Percentiles rank a stretch among this genome's conserved stretches.
Conservation (phyloP, 92 coral and sea anemone genomes). For the Porites evermanni region DNA sequence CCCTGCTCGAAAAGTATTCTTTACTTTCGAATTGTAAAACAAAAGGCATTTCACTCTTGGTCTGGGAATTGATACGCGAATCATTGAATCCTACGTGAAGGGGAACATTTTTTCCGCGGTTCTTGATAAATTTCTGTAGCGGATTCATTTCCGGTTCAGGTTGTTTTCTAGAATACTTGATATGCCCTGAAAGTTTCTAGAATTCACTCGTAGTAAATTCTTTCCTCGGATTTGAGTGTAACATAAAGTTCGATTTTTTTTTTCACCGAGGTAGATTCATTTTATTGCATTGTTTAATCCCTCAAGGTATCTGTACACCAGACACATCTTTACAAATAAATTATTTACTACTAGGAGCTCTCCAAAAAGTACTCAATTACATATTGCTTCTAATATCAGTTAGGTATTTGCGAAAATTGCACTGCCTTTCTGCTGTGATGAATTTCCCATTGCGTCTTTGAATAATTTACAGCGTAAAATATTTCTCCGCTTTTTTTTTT, state of each 20-base stretch:
- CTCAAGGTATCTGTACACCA: not conserved
- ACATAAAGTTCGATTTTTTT: not conserved
- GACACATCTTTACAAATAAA: conserved; percentile 15
- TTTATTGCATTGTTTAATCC: conserved; percentile 12
- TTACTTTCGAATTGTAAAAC: conserved; percentile 10
- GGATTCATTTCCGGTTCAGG: conserved; percentile 35
- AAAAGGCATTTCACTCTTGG: not conserved
- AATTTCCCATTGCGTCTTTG: not conserved
- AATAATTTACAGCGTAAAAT: too few species aligned
- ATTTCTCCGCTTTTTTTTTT: not conserved
- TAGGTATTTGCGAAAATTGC: not conserved
- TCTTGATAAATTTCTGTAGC: not conserved
- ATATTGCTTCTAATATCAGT: not conserved
- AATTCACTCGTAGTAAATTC: not conserved
- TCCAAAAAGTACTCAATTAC: not conserved
- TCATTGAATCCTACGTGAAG: too few species aligned
- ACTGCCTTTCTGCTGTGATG: not conserved
- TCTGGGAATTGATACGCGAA: not conserved
- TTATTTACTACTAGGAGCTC: conserved; percentile 9
- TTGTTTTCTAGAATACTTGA: not conserved
- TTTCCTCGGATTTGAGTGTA: not conserved
- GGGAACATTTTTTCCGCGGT: not conserved
- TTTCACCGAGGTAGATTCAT: not conserved
- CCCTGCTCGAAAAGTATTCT: conserved; percentile 17
- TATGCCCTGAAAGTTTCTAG: too few species aligned